Conservation (phyloP, 2,888 invertebrate genomes). For the Unio delphinus region DNA sequence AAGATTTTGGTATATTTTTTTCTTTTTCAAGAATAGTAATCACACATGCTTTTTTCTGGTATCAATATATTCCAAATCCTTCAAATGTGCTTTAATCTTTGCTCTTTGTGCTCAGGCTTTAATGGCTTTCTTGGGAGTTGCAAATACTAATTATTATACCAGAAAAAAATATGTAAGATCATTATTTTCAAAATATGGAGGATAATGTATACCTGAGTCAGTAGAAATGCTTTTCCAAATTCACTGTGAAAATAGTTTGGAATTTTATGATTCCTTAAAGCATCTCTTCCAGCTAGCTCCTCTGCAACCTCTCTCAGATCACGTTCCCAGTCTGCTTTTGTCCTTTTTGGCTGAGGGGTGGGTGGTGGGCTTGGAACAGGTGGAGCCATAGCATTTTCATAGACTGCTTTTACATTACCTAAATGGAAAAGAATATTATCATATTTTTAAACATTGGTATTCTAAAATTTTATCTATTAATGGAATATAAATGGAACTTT, state of each 20-base stretch:
- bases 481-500: background rate
- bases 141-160: background rate
- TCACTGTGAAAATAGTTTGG: conserved; percentile 70
- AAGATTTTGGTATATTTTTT: too few relatives aligned
- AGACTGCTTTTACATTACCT: conserved; percentile 61
- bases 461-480: background rate
- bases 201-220: conserved; percentile 52
- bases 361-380: conserved; percentile 61
- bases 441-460: background rate
- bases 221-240: conserved; percentile 67
- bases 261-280: conserved; percentile 59
- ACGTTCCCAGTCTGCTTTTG: conserved; percentile 66
- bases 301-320: conserved; percentile 61
- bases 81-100: too few relatives aligned
- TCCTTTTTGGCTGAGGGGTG: conserved; percentile 63
- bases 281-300: conserved; percentile 54
- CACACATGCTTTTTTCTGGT: too few relatives aligned
- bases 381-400: conserved; percentile 63
- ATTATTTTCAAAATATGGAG: background rate
- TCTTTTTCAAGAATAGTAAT: too few relatives aligned
- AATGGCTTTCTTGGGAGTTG: too few relatives aligned
- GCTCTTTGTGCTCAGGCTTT: too few relatives aligned
- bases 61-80: too few relatives aligned
- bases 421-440: conserved; percentile 5
- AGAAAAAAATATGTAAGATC: background rate